Evolutionary conservation across 2,888 invertebrate genomes (phyloP).

Genomic region (Chrysolina oricalcia): DNA sequence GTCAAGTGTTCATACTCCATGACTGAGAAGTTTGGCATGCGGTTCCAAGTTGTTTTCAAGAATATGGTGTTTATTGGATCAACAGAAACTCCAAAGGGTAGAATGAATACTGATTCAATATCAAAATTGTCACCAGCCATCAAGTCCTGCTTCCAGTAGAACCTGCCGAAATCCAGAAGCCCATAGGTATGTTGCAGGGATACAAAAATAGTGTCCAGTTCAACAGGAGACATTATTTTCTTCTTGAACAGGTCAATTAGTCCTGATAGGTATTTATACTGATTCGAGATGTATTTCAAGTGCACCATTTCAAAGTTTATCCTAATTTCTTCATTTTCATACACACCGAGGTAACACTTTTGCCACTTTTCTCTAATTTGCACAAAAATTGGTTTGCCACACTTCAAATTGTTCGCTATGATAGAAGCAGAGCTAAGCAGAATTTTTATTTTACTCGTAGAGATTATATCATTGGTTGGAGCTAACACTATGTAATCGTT

Average conservation of each 20-base stretch:
- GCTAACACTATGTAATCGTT: slow-evolving; percentile 87
- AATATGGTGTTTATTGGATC: slow-evolving; percentile 87
- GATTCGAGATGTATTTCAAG: slow-evolving; percentile 84
- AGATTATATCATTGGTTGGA: slow-evolving; percentile 76
- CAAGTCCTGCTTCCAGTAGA: slow-evolving; percentile 79
- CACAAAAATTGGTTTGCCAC: slow-evolving; percentile 89
- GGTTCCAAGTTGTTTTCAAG: slow-evolving; percentile 90
- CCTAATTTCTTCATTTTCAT: slow-evolving; percentile 82
- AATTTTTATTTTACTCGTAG: slow-evolving; percentile 84
- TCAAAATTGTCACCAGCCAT: slow-evolving; percentile 76
- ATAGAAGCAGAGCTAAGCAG: slow-evolving; percentile 87
- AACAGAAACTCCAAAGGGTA: slow-evolving; percentile 90
- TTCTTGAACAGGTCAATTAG: slow-evolving; percentile 91
- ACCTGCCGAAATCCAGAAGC: slow-evolving; percentile 72
- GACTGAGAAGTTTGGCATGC: slow-evolving; percentile 87
- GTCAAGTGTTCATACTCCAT: slow-evolving; percentile 91
- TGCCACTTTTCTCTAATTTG: slow-evolving; percentile 89
- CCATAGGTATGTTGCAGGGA: slow-evolving; percentile 85
- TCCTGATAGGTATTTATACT: slow-evolving; percentile 88
- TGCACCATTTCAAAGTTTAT: slow-evolving; percentile 94
- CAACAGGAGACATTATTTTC: slow-evolving; percentile 81
- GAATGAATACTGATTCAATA: slow-evolving; percentile 72
- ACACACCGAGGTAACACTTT: slow-evolving; percentile 86
- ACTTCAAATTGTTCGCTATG: slow-evolving; percentile 86
- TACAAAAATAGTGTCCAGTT: slow-evolving; percentile 79